phyloP scores from a whole-genome alignment of 2,888 invertebrate genomes.

The Heliconius ethilla region DNA sequence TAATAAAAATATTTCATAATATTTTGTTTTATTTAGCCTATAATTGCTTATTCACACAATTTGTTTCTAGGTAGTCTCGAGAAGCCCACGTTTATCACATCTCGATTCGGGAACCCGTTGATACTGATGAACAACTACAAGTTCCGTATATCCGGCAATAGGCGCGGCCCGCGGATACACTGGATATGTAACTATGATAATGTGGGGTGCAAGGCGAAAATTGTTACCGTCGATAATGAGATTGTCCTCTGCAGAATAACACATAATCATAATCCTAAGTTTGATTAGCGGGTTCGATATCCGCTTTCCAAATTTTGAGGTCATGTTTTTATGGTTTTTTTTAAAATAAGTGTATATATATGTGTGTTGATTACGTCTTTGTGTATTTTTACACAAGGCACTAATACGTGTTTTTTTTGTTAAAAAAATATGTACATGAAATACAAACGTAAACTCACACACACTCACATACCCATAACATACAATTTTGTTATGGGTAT shows the following conservation, averaged over 20 bases:
- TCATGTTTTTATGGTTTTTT: background rate
- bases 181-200: slow-evolving; percentile 35
- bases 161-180: slow-evolving; percentile 16
- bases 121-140: slow-evolving; percentile 7
- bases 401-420: too few species aligned
- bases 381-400: too few species aligned
- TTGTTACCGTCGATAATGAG: slow-evolving; percentile 5
- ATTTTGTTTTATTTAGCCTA: too few species aligned
- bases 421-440: too few species aligned
- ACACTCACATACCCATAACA: too few species aligned
- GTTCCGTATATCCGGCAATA: slow-evolving; percentile 12
- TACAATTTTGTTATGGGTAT: too few species aligned
- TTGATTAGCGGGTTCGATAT: slow-evolving; percentile 1
- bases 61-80: background rate
- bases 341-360: too few species aligned
- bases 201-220: slow-evolving; percentile 29
- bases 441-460: too few species aligned
- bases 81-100: background rate
- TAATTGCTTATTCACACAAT: background rate
- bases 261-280: slow-evolving; percentile 27
- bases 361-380: too few species aligned
- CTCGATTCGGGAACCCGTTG: slow-evolving; percentile 9
- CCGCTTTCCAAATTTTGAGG: too few species aligned
- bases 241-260: slow-evolving; percentile 8
- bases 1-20: too few species aligned